phyloP scores from a whole-genome alignment of 2,888 invertebrate species.

The Empis stercorea region DNA sequence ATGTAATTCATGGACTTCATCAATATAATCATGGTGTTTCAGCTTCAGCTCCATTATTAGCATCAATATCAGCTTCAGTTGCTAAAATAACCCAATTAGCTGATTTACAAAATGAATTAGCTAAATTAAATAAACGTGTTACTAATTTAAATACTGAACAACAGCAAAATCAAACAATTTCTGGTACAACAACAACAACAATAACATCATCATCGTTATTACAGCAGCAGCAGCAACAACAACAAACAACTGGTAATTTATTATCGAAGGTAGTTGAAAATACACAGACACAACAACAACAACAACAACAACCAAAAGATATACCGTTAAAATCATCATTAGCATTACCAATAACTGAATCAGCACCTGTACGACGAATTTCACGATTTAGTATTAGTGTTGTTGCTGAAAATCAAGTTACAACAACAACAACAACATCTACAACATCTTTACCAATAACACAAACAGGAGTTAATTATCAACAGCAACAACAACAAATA shows the following conservation, averaged over 20 bases:
- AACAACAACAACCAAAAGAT: no score
- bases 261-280: no score
- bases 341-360: background rate
- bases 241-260: background rate
- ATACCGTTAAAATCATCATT: background rate
- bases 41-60: background rate
- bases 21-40: background rate
- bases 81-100: slow-evolving; percentile 40
- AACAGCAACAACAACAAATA: slow-evolving; percentile 8
- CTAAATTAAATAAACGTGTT: slow-evolving; percentile 27
- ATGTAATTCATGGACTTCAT: background rate
- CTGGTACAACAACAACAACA: slow-evolving; percentile 4
- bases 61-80: slow-evolving; percentile 1
- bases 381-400: slow-evolving; percentile 13
- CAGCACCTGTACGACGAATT: slow-evolving; percentile 5
- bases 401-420: slow-evolving; percentile 10
- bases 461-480: slow-evolving; percentile 13
- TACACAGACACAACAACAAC: no score
- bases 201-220: slow-evolving; percentile 1
- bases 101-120: slow-evolving; percentile 47
- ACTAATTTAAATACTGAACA: slow-evolving; percentile 4
- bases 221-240: background rate
- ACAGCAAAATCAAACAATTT: background rate
- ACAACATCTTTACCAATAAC: slow-evolving; percentile 1
- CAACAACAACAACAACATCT: slow-evolving; percentile 10